Base-by-base conservation (phyloP, 30 jellyfish, hydroid and myxozoan genomes). In the Aurelia coerulea region DNA sequence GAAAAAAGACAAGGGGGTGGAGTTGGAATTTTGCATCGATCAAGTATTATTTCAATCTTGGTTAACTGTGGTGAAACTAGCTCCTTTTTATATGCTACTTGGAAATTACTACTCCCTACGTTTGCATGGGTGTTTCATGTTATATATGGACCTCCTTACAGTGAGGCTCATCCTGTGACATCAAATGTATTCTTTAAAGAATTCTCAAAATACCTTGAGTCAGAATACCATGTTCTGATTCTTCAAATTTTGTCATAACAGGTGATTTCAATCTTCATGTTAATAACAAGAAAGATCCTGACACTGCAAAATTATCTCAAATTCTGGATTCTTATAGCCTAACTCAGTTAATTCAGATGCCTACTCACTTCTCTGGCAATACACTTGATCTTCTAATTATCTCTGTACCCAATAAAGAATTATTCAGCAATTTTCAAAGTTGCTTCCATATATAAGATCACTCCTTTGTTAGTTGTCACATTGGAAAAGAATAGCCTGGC, bases 401-500 rank as follows among this genome's bases (percentile, higher is more conserved):
- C 65, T 53, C 65, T 53, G 65, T 53, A 53, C 65, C 65, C 65
- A 53, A 53, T 53, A 53, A 53, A 53, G 16, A 53, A 53, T 53
- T 53, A 53, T 53, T 53, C 65, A 53, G 65, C 16, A 53, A 53
- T 53, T 16, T 53, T 53, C 65, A 53, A 53, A 53, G 65, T 53
- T 53, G 65, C 65, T 53, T 53, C 65, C 16, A 53, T 53, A 53
- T 53, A 53, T 53, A 11, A 53, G 65, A 53, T 53, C 65, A 53
- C 65, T 53, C 65, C 65, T 53, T 53, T 53, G 65, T 53, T 53
- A 53, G 65, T 53, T 53, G 65, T 53, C 65, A 53, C 65, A 53
- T 53, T 53, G 65, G 65, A 53, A 16, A 53, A 53, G 65, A 53
- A 53, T 9, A 53, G 65, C 65, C 65, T 53, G 12, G 65, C 65